Evolutionary conservation across 2,113 vertebrate species (phyloP), one percentile per base, ranked within the genome.

Genomic region (Macrotus californicus): DNA sequence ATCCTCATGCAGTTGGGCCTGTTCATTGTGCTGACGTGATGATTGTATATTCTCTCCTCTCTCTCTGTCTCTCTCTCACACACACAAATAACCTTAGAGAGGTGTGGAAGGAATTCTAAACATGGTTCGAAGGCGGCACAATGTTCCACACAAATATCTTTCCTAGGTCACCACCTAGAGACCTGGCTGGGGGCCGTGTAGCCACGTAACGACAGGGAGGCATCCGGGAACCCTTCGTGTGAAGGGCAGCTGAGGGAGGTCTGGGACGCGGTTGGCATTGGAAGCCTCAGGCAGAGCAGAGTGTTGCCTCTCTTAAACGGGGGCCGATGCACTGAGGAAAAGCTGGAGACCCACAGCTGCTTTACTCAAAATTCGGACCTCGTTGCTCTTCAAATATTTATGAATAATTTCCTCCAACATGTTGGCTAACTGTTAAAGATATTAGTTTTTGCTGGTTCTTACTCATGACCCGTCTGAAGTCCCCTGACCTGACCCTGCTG

Each of bases 341-440:
- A 96, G 91, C 96, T 98, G 95, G 94, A 96, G 97, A 87, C 79
- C 46, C n/a, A 89, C 83, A 6, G 82, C 1, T 13, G 12, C 72
- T 7, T 96, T 21, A 29, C 95, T 97, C 96, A 95, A 93, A 98
- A 95, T 87, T 96, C 87, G 34, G 89, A 96, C 93, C 93, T 95
- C 64, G 66, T 96, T 96, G 97, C 96, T 96, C 97, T 97, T 98
- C 85, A 97, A 93, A 97, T 93, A 97, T 93, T 97, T 97, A 97
- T 97, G 98, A 98, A 98, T 97, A 97, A 98, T 97, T 97, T 97
- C 94, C 97, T 96, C 96, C 79, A 41, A 96, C 79, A 41, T 97
- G 93, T 98, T 97, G 97, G 95, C 96, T 96, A 91, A 97, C 96
- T 97, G 39, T 92, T 95, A 95, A 95, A 96, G 96, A 95, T 89